A percentile compares a stretch with the other conserved stretches of the same genome.
These are phyloP conservation scores for Capricornis sumatraensis DNA, from an alignment of 2,113 vertebrate genomes.

Conservation along the genomic window DNA sequence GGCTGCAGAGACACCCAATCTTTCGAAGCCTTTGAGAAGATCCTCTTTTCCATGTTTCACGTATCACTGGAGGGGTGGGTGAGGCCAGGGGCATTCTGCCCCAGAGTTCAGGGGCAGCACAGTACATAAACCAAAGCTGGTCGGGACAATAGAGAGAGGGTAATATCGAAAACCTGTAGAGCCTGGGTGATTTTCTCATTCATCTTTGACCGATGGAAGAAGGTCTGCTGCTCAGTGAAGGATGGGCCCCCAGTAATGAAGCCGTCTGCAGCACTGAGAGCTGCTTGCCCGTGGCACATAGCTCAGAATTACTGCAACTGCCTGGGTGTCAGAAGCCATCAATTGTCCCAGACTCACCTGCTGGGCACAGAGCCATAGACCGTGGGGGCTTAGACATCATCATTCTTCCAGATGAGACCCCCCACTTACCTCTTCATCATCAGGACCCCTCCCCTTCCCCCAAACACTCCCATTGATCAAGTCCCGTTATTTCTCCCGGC, in stretches of 20 bases:
- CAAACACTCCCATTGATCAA: constrained; percentile 76
- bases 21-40: neutral
- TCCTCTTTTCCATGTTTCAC: neutral
- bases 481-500: constrained; percentile 72
- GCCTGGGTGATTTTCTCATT: constrained; percentile 61
- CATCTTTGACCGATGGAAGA: constrained; percentile 71
- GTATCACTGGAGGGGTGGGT: neutral
- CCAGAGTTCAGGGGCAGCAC: neutral
- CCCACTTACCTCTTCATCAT: constrained; percentile 75
- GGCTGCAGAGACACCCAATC: neutral
- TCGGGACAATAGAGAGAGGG: constrained; percentile 60
- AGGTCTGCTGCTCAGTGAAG: constrained; percentile 72
- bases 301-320: constrained; percentile 74
- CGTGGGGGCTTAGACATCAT: constrained; percentile 59
- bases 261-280: constrained; percentile 72
- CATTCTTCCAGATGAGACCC: constrained; percentile 67
- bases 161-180: constrained; percentile 61
- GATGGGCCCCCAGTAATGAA: constrained; percentile 77
- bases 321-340: constrained; percentile 70
- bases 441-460: constrained; percentile 6
- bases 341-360: constrained; percentile 72
- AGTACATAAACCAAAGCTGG: constrained; percentile 49
- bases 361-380: constrained; percentile 26
- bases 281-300: constrained; percentile 66
- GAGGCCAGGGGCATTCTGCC: constrained; percentile 4